A percentile compares a stretch with the other conserved stretches of the same genome.
phyloP scores from a whole-genome alignment of 2,113 vertebrate genomes.

The Mustelus asterias region DNA sequence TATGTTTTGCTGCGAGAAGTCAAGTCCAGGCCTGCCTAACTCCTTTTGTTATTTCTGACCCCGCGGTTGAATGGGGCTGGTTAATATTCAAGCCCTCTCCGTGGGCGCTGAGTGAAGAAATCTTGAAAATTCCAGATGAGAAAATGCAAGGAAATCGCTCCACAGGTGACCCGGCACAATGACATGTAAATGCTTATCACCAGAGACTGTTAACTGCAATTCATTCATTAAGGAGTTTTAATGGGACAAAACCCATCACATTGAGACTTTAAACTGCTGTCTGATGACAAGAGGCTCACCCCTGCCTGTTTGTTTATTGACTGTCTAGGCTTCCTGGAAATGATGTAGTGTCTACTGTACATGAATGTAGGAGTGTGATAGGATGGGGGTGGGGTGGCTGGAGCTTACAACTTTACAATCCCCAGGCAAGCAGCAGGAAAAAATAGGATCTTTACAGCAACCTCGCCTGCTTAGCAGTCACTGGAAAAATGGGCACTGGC shows the following conservation, averaged over 20 bases:
- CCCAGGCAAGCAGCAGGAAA: background rate
- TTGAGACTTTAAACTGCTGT: background rate
- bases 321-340: background rate
- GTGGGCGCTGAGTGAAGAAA: background rate
- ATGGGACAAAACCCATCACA: slow-evolving; percentile 9
- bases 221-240: slow-evolving; percentile 19
- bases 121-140: background rate
- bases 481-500: background rate
- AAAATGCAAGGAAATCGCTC: slow-evolving; percentile 4
- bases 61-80: background rate
- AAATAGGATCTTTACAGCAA: background rate
- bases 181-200: background rate
- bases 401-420: background rate
- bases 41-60: background rate
- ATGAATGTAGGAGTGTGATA: background rate
- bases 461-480: background rate
- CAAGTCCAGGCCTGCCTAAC: background rate
- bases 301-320: slow-evolving; percentile 6
- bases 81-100: slow-evolving; percentile 14
- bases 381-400: background rate
- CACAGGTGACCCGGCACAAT: background rate
- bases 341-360: background rate
- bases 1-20: background rate
- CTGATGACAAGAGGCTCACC: background rate
- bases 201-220: slow-evolving; percentile 1